Evolutionary conservation across 1,140 invertebrate species (phyloP).

Genomic region (Uloborus diversus): DNA sequence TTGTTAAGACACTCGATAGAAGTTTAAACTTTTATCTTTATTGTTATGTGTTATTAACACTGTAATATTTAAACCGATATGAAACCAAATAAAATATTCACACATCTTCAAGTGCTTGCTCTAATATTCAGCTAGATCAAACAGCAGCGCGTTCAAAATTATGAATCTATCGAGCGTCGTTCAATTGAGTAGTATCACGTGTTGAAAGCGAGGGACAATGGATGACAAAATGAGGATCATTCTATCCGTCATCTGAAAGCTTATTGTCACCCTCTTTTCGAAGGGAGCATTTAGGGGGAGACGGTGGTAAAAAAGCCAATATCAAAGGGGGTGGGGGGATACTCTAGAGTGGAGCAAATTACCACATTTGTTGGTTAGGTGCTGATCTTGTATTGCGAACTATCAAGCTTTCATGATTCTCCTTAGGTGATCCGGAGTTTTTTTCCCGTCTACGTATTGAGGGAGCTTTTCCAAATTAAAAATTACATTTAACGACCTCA

Average conservation of each 20-base stretch:
- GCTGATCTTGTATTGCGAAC: constrained; percentile 20
- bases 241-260: constrained; percentile 18
- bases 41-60: too few relatives aligned
- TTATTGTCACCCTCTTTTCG: constrained; percentile 31
- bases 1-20: too few relatives aligned
- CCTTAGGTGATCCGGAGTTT: too few relatives aligned
- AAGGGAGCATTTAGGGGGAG: constrained; percentile 14
- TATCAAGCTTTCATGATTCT: constrained; percentile 32
- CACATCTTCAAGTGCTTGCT: too few relatives aligned
- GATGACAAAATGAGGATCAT: constrained; percentile 8
- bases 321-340: constrained; percentile 9
- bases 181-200: constrained; percentile 31
- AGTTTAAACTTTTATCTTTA: too few relatives aligned
- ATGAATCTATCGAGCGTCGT: background rate
- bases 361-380: constrained; percentile 48
- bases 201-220: constrained; percentile 31
- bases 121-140: too few relatives aligned
- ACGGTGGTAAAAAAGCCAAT: constrained; percentile 34
- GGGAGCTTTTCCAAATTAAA: too few relatives aligned
- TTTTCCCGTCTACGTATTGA: too few relatives aligned
- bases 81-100: too few relatives aligned
- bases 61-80: too few relatives aligned
- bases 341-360: constrained; percentile 41
- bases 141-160: background rate
- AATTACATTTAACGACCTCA: too few relatives aligned